A percentile compares a stretch with the other conserved stretches of the same genome.
Conservation (phyloP, 2,888 invertebrate genomes). For the Azorinus chamasolen region DNA sequence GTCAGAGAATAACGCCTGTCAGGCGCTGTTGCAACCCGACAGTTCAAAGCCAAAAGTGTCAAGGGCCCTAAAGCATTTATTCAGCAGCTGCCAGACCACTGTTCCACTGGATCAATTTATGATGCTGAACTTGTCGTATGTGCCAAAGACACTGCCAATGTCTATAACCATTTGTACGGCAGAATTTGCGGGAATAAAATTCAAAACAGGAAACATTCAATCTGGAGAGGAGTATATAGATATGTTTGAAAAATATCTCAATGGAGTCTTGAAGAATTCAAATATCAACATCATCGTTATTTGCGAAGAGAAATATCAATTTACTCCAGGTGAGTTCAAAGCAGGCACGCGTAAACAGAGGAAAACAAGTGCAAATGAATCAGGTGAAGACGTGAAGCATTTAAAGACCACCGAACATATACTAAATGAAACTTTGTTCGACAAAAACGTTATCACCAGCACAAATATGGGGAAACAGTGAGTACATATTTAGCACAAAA, state of each 20-base stretch:
- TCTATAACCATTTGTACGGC: conserved; percentile 7
- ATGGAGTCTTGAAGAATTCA: conserved; percentile 11
- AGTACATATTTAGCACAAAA: conserved; percentile 38
- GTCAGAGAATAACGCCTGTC: conserved; percentile 4
- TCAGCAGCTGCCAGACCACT: not conserved
- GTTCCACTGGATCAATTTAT: not conserved
- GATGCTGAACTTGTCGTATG: not conserved
- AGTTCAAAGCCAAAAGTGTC: conserved; percentile 11
- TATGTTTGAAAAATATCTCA: not conserved
- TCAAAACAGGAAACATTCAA: not conserved
- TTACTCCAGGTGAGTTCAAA: conserved; percentile 32
- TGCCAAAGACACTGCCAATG: not conserved
- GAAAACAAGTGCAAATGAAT: not conserved
- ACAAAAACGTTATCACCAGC: conserved; percentile 4
- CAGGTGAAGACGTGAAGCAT: not conserved
- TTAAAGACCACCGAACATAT: not conserved
- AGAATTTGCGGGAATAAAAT: conserved; percentile 13
- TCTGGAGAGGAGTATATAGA: not conserved
- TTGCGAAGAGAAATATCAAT: conserved; percentile 38
- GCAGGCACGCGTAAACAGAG: not conserved
- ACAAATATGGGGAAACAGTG: conserved; percentile 30
- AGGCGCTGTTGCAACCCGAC: conserved; percentile 1
- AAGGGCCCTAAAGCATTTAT: not conserved
- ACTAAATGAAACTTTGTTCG: not conserved
- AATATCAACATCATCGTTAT: conserved; percentile 9